Evolutionary conservation across 1,140 invertebrate species (phyloP).

Genomic region (fruit fly (Drosophila melanogaster)): Release_6_plus_ISO1_MT NT_033777.3:10949501-10950000

Average conservation of each 20-base stretch:
- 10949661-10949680: slow-evolving; percentile 80
- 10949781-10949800: slow-evolving; percentile 79
- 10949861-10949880: background rate
- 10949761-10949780: slow-evolving; percentile 71
- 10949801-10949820: slow-evolving; percentile 82
- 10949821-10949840: slow-evolving; percentile 27
- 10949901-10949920: slow-evolving; percentile 54
- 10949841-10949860: slow-evolving; percentile 4
- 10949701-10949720: slow-evolving; percentile 68
- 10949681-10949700: slow-evolving; percentile 35
- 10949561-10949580: slow-evolving; percentile 61
- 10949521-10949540: slow-evolving; percentile 72
- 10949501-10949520: slow-evolving; percentile 64
- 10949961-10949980: slow-evolving; percentile 17
- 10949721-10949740: slow-evolving; percentile 48
- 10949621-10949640: slow-evolving; percentile 61
- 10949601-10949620: slow-evolving; percentile 40
- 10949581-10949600: slow-evolving; percentile 10
- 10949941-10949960: slow-evolving; percentile 36
- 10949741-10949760: slow-evolving; percentile 28
- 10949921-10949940: slow-evolving; percentile 28
- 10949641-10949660: slow-evolving; percentile 72
- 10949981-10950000: slow-evolving; percentile 45
- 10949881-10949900: slow-evolving; percentile 15
- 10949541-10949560: background rate